Base-by-base conservation (phyloP, 1,140 invertebrate genomes). In the Cydia splendana region DNA sequence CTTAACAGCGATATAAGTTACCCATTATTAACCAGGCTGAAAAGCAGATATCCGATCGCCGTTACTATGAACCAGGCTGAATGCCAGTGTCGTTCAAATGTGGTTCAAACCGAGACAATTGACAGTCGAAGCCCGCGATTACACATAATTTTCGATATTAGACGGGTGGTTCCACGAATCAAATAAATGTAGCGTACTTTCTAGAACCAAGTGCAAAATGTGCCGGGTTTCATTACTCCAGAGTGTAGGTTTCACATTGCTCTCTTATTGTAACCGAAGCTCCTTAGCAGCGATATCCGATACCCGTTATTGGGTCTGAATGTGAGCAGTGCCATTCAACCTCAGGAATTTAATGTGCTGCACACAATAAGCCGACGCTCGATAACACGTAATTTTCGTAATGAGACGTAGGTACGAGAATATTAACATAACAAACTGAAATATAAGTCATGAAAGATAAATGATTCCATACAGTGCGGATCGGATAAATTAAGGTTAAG, bases 11-110 rank as follows among this genome's bases (percentile, higher is more conserved):
- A 38, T 38, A 38, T 38, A 9, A 0, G 7, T 0, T 38, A 38
- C 48, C 48, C 48, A 15, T 51, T 51, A 51, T 13, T 51, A 51
- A 51, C 12, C 13, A 15, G 4, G 15, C 12, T 15, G 10, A 12
- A 51, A 4, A 12, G 48, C 13, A 4, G 48, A 51, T 51, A 51
- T 51, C 48, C 15, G 48, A 51, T 65, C 28, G n/a, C n/a, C n/a
- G n/a, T n/a, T n/a, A n/a, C n/a, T n/a, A n/a, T n/a, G n/a, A n/a
- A n/a, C n/a, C n/a, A 69, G 15, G 65, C 4, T 38, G 65, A 34
- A n/a, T 34, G 65, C 62, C 5, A 78, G 73, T 87, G 87, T 89
- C 88, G 83, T 86, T 89, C 86, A 45, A 45, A 0, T 45, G 10
- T 1, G 2, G 7, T 38, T 38, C 34, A 89, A 88, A 87, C 82